Evolutionary conservation across 2,888 invertebrate species (phyloP).

Genomic region (Drosophila nr. perissopoda): DNA sequence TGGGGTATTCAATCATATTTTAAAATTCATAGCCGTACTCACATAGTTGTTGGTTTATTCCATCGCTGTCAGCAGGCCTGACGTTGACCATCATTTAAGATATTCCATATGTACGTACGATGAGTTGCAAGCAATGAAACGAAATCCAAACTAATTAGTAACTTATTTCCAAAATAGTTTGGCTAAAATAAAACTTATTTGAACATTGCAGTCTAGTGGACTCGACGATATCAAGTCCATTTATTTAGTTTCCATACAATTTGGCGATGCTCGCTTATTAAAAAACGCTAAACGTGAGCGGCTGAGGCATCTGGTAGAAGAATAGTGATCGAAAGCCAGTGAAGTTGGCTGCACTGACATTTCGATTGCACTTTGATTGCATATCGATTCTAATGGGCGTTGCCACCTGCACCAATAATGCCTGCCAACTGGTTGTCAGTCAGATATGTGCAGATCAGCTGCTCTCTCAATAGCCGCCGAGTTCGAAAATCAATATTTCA

Average conservation of each 20-base stretch:
- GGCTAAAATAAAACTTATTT: not conserved
- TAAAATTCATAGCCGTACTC: not conserved
- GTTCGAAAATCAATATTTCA: not conserved
- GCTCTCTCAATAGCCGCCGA: not conserved
- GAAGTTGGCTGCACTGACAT: not conserved
- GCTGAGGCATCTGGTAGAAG: not conserved
- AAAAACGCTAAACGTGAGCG: rapidly evolving
- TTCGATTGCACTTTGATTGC: not conserved
- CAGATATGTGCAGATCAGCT: not conserved
- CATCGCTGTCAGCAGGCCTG: not conserved
- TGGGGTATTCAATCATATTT: not conserved
- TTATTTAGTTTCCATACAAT: not conserved
- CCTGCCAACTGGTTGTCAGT: not conserved
- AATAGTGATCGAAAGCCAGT: not conserved
- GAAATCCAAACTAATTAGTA: not conserved
- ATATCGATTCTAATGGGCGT: not conserved
- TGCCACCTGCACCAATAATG: not conserved
- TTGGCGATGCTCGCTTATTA: not conserved
- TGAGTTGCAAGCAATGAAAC: not conserved
- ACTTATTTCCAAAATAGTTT: not conserved
- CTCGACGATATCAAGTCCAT: not conserved
- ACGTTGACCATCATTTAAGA: not conserved
- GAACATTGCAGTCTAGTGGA: not conserved
- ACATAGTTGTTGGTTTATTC: not conserved
- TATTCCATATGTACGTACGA: not conserved